Base-by-base conservation (phyloP, 2,113 vertebrate species). In the Bungarus multicinctus region DNA sequence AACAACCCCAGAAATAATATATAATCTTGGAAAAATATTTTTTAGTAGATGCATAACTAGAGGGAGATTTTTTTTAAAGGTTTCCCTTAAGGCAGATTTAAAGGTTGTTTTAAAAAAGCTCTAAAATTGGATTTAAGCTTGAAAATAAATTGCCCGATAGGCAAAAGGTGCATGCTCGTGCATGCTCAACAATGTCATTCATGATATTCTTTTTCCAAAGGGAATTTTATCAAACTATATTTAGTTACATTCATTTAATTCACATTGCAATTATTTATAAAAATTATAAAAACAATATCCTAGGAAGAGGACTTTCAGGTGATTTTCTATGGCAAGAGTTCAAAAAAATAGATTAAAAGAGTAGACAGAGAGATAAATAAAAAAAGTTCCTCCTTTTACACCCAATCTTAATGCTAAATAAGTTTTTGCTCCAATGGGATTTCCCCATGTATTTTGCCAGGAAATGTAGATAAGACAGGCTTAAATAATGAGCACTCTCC, bases 1-100 rank as follows among this genome's bases (percentile, higher is more conserved):
- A 96, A 95, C 58, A 94, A 94, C 45, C 94, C 95, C 94, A 95
- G 94, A 95, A 94, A 95, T 95, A 95, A 96, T 96, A 94, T 90
- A 95, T 93, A 57, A 94, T 47, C 91, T 64, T 94, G 87, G 90
- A 95, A 96, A 97, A 96, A 96, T 96, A 94, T 95, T 91, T 91
- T 93, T 95, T 93, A 93, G 94, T 94, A 91, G 93, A 96, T 96
- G 96, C 96, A 95, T 96, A 96, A 96, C 90, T 85, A 95, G 87
- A 89, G 88, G 88, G 55, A 90, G 96, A 95, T 95, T 97, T 97
- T 97, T 97, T 97, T 96, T 90, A 97, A 97, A 95, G 58, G 96
- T 97, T 95, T 95, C 91, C 86, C 92, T 69, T 95, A 91, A 97
- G 89, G 91, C 92, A 96, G n/a, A 53, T 94, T 97, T 95, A 94